These are phyloP conservation scores for Rhynchopsitta pachyrhyncha DNA, from an alignment of 2,113 vertebrate genomes.

Conservation along the genomic window DNA sequence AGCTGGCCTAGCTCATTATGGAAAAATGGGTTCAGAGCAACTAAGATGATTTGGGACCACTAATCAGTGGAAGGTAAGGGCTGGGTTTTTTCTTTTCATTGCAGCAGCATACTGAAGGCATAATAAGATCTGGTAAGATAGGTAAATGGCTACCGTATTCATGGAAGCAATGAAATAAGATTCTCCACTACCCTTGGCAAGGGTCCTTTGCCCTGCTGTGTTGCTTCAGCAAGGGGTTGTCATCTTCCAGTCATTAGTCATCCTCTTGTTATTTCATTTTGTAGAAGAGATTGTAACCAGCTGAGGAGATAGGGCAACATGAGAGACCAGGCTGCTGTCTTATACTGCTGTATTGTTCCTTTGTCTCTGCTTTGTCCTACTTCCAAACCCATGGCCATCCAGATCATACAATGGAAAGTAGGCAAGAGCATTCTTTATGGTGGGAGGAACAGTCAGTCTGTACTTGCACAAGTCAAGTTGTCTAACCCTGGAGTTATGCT, in stretches of 20 bases:
- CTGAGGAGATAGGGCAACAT: neutral
- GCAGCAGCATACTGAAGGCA: neutral
- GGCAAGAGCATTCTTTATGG: conserved; percentile 8
- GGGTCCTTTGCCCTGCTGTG: neutral
- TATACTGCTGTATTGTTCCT: neutral
- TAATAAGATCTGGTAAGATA: neutral
- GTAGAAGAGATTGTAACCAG: conserved; percentile 30
- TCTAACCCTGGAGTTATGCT: neutral
- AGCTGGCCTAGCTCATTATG: neutral
- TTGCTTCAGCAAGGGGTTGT: neutral
- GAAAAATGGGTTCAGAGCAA: neutral
- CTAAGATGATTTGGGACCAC: neutral
- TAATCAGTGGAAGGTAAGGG: neutral
- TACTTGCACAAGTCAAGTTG: neutral
- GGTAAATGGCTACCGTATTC: neutral
- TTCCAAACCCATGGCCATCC: conserved; percentile 5
- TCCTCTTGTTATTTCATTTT: neutral
- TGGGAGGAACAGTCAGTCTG: neutral
- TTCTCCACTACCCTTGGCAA: neutral
- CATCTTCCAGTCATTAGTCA: conserved; percentile 25
- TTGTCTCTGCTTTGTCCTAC: conserved; percentile 7
- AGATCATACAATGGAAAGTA: neutral
- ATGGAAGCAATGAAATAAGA: neutral
- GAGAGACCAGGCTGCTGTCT: neutral
- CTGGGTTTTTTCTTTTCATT: neutral